Conservation (phyloP, 2,113 vertebrate species). For the Triplophysa rosa region DNA sequence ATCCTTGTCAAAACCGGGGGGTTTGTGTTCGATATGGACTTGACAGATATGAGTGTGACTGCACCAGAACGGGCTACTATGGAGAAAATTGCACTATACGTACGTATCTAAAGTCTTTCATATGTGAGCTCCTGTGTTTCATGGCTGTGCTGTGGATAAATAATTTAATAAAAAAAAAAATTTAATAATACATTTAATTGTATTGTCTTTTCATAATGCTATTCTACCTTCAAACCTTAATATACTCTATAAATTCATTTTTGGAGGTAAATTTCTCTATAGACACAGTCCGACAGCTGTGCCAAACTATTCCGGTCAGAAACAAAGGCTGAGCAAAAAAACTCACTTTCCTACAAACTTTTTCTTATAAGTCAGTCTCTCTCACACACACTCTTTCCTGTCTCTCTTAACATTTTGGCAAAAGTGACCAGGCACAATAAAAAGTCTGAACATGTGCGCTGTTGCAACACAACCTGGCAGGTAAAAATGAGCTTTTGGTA, state of each 20-base stretch:
- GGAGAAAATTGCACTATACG: constrained; percentile 87
- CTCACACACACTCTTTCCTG: not conserved
- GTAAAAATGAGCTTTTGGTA: not conserved
- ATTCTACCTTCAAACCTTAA: too few relatives aligned
- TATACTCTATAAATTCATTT: not conserved
- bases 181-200: too few relatives aligned
- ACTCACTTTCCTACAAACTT: not conserved
- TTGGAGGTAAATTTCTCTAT: not conserved
- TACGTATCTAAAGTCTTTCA: constrained; percentile 69
- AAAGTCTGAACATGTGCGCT: not conserved
- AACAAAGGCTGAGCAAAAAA: not conserved
- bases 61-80: constrained; percentile 84
- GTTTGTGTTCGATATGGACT: constrained; percentile 81
- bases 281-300: not conserved
- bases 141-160: too few relatives aligned
- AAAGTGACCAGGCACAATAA: not conserved
- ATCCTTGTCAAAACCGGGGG: constrained; percentile 88
- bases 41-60: constrained; percentile 85
- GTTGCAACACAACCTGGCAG: not conserved
- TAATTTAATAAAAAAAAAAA: too few relatives aligned
- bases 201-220: too few relatives aligned
- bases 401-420: not conserved
- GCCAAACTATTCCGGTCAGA: not conserved
- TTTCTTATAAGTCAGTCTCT: not conserved
- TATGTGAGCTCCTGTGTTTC: not conserved